phyloP scores from a whole-genome alignment of 1,140 invertebrate genomes.

The Cydia fagiglandana region DNA sequence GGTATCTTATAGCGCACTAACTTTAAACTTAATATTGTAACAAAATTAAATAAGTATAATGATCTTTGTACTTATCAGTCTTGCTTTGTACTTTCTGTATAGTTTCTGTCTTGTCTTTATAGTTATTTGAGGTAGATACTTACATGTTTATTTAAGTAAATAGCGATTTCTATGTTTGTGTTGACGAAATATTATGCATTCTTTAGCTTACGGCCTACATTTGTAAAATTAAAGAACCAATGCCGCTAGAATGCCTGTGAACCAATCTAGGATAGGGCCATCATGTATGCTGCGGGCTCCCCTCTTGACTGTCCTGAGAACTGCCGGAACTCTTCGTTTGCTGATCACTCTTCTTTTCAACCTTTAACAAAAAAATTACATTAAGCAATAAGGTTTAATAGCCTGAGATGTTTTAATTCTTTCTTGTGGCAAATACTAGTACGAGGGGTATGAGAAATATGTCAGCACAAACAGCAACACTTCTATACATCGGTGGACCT shows the following conservation, averaged over 20 bases:
- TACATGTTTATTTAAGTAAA: conserved; percentile 27
- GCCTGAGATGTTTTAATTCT: not conserved
- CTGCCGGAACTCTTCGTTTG: conserved; percentile 62
- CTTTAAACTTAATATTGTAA: conserved; percentile 12
- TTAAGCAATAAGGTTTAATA: not conserved
- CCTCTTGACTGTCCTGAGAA: conserved; percentile 60
- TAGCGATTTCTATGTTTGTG: not conserved
- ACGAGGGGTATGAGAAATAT: no score
- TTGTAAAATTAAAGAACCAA: conserved; percentile 27
- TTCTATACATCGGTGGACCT: no score
- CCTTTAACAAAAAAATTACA: conserved; percentile 44
- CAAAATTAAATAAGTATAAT: conserved; percentile 33
- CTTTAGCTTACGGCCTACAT: conserved; percentile 9
- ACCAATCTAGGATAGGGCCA: not conserved
- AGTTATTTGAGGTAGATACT: conserved; percentile 59
- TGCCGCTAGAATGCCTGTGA: conserved; percentile 21
- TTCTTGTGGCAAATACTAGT: no score
- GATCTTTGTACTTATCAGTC: conserved; percentile 72
- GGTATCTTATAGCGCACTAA: conserved; percentile 26
- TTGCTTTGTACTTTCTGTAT: conserved; percentile 41
- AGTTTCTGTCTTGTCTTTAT: conserved; percentile 37
- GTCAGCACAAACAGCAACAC: no score
- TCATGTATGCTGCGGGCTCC: conserved; percentile 56
- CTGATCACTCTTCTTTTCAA: conserved; percentile 66
- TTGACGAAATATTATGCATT: not conserved